These are phyloP conservation scores for Amblyjoppa proteus DNA, from an alignment of 2,888 invertebrate species.

Conservation along the genomic window DNA sequence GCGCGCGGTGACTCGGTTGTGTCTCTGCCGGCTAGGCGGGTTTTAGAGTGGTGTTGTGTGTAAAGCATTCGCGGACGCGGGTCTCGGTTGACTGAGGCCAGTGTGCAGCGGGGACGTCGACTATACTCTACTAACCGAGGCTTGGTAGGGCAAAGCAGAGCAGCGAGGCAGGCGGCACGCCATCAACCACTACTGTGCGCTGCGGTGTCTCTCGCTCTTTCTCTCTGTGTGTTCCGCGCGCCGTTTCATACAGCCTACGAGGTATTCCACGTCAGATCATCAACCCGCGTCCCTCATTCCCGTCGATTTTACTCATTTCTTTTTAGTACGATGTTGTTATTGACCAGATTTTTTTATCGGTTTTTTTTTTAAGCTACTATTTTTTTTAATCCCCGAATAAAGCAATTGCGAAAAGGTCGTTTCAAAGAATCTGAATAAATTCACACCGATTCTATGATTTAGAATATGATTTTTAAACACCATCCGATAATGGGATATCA, in stretches of 20 bases:
- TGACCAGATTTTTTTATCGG: too few species aligned
- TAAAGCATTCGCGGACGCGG: constrained; percentile 67
- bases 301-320: too few species aligned
- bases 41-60: constrained; percentile 5
- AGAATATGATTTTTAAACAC: too few species aligned
- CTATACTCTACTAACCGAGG: constrained; percentile 60
- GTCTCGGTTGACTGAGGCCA: constrained; percentile 69
- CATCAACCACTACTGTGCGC: constrained; percentile 59
- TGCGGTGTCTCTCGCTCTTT: constrained; percentile 1
- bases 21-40: constrained; percentile 48
- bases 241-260: constrained; percentile 14
- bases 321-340: too few species aligned
- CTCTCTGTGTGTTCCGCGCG: constrained; percentile 25
- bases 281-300: too few species aligned
- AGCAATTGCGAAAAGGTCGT: too few species aligned
- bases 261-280: too few species aligned
- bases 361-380: too few species aligned
- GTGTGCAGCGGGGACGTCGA: constrained; percentile 67
- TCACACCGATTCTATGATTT: too few species aligned
- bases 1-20: constrained; percentile 43
- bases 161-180: constrained; percentile 58
- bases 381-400: too few species aligned
- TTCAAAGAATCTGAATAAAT: too few species aligned
- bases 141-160: constrained; percentile 61
- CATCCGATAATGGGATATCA: too few species aligned